Evolutionary conservation across 2,888 invertebrate species (phyloP), one percentile per base, ranked within the genome.

Genomic region (Darwinula stevensoni): DNA sequence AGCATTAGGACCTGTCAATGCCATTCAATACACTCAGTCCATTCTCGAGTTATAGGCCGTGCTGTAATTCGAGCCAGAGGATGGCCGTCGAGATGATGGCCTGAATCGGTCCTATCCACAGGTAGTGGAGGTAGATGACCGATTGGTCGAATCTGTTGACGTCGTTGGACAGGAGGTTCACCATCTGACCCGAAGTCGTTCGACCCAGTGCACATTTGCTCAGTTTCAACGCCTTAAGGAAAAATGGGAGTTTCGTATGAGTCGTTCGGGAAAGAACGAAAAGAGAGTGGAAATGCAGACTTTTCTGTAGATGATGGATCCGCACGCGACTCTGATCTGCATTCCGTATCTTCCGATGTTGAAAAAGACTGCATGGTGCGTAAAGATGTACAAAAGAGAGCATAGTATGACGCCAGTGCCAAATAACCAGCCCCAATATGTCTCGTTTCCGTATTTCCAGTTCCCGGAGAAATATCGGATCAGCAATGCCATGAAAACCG

Each of bases 81-180:
- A 84, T 63, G 47, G 64, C 68, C 3, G 74, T 67, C 38, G 78
- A 67, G 39, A 76, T 63, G 30, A 69, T 50, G 1, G 78, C 71
- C 42, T 82, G 73, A 13, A 78, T 46, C 0, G 84, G 78, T 1
- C 78, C 84, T 36, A 84, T 68, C 80, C 84, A 82, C 16, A 82
- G 57, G 48, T 76, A 86, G 53, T 88, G 86, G 4, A 82, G 53
- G 48, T 86, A 75, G 39, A 78, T 64, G 33, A 80, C 63, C 9
- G 75, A 74, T 46, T 80, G 65, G 48, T 94, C 91, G 50, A 91
- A 84, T 32, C 74, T 63, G 44, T 73, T 75, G 38, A 91, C 78
- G 51, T 94, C 91, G 47, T 88, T 94, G 2, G 88, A 82, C 35
- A 94, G 56, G n/a, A 91, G 61, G 49, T 88, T 88, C 17, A 88